Base-by-base conservation (phyloP, 2,797 vertebrate genomes). In the Malacoraja senta region DNA sequence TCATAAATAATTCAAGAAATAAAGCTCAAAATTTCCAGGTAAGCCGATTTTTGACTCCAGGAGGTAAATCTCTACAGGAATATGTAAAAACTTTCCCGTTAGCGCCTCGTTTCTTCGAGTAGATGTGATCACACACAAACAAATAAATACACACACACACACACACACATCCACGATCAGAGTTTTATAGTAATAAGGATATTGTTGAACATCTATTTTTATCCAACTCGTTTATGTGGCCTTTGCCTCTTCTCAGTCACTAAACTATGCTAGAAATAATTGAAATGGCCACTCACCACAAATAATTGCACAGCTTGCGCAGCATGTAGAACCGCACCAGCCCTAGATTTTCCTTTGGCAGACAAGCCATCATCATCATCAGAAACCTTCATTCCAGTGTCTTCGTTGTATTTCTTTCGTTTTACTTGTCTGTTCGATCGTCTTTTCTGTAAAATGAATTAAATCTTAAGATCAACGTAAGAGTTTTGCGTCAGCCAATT, bases 371-470 rank as follows among this genome's bases (percentile, higher is more conserved):
- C 96, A 88, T 99, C 98, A 76, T 99, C 99, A 94, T 99, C 98
- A 0, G 97, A 98, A 71, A 98, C 95, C 93, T 98, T 97, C 93
- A 98, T 97, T 95, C 99, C 99, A 94, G 96, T 96, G 94, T 99
- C 98, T 95, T 99, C 99, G 7, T 97, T 96, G 0, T 99, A 99
- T 93, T 98, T 98, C 97, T 99, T 99, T 93, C 98, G 97, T 96
- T 99, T 99, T 95, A 99, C 96, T 96, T 99, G 98, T 9, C 99
- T 97, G 96, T 99, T 99, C 29, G 99, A 99, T 94, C 99, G 97
- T 94, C 99, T 98, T 96, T 99, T 99, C 99, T 99, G 94, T n/a
- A 95, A 93, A 35, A 8, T 38, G 61, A 94, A 4, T 15, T 94
- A 15, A 93, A 90, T 94, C 35, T 92, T 92, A 76, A 74, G 76